Evolutionary conservation across 2,113 vertebrate species (phyloP).

Genomic region (Pampusana beccarii): DNA sequence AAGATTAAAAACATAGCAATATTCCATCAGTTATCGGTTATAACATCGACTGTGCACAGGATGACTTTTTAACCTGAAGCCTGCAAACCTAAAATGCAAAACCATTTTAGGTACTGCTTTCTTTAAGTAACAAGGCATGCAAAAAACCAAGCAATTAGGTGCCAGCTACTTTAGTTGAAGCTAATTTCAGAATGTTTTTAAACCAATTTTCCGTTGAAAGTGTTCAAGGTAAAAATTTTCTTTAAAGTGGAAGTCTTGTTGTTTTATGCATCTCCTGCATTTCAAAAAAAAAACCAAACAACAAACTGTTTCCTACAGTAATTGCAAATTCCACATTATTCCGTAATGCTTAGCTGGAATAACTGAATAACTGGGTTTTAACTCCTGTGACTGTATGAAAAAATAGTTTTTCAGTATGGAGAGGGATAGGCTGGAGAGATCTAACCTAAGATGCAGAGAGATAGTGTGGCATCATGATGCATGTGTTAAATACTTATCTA

Average conservation of each 20-base stretch:
- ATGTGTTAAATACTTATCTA: not conserved
- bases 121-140: not conserved
- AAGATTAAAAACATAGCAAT: slow-evolving; percentile 4
- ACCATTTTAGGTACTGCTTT: not conserved
- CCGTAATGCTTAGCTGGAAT: not conserved
- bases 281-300: not conserved
- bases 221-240: not conserved
- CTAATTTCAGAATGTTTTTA: not conserved
- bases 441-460: not conserved
- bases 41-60: not conserved
- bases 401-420: not conserved
- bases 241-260: not conserved
- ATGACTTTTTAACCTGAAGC: not conserved
- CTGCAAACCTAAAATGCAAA: not conserved
- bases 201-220: not conserved
- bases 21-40: not conserved
- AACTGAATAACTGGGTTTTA: not conserved
- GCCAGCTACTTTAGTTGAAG: not conserved
- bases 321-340: not conserved
- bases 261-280: not conserved
- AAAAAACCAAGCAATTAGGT: not conserved
- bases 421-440: not conserved
- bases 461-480: not conserved
- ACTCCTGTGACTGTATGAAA: not conserved
- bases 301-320: not conserved